Evolutionary conservation across 1,140 invertebrate genomes (phyloP), one percentile per base, ranked within the genome.

Genomic region (Drosophila melanica): DNA sequence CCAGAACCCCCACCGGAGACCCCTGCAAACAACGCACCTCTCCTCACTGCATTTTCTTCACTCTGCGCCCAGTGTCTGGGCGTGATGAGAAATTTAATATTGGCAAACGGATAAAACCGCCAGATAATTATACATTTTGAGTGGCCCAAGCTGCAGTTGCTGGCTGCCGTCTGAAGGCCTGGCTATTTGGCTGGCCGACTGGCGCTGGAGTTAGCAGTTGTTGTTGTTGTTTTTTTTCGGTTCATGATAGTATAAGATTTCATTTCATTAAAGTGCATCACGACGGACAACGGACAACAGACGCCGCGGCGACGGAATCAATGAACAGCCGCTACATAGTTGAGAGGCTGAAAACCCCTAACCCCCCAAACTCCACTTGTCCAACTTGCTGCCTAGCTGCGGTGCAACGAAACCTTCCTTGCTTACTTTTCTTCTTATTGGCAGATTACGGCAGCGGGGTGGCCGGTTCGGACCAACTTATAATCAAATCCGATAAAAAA

Each of bases 401-500:
- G 14, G 4, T n/a, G 23, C 23, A 41, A 27, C 39, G 23, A 45
- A 63, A 68, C 16, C 45, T 48, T 81, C 70, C 78, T 60, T 81
- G 71, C 82, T 86, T 82, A 86, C 82, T 82, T 86, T 87, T 86
- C 82, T 89, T 89, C 84, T 89, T 89, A 89, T 89, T 89, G 84
- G 84, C 84, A 89, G 84, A 89, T 89, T 89, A 89, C 84, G 79
- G 63, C 66, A 70, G 79, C 57, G 84, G 66, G 73, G 77, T 77
- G 79, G 79, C 37, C 50, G 45, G 58, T 68, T 44, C 72, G 67
- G 54, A 71, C 75, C 82, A 89, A 79, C 84, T 89, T 89, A 89
- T 89, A 89, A 89, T 89, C 84, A 89, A 89, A 89, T 89, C 84
- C 84, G 84, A 89, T 89, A 89, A 89, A 89, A 89, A 89, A 89